phyloP scores from a whole-genome alignment of 2,888 invertebrate species.

The Arge pagana region DNA sequence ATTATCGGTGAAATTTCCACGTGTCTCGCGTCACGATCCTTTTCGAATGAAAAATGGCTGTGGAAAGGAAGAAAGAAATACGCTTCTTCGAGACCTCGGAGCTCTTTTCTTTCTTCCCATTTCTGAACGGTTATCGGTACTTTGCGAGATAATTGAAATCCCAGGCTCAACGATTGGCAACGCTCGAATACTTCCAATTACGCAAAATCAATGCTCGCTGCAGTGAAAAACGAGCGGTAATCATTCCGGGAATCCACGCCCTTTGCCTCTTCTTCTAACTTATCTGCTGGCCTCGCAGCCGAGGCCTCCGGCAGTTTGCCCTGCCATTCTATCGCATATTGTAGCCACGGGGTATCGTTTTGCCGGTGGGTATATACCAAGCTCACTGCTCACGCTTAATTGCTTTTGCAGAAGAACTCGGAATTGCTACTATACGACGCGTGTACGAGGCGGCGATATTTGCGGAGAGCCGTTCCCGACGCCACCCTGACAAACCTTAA shows the following conservation, averaged over 20 bases:
- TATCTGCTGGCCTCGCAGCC: neutral
- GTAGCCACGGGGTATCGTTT: slow-evolving; percentile 16
- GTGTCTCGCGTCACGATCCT: too few species aligned
- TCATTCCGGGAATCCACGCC: slow-evolving; percentile 19
- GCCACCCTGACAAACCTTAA: too few species aligned
- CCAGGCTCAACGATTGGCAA: slow-evolving; percentile 4
- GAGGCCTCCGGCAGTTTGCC: neutral
- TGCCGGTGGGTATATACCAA: slow-evolving; percentile 20
- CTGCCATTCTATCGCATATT: neutral
- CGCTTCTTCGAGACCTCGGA: too few species aligned
- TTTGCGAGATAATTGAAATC: slow-evolving; percentile 15
- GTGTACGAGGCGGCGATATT: too few species aligned
- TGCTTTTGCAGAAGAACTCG: slow-evolving; percentile 21
- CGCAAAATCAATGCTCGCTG: slow-evolving; percentile 18
- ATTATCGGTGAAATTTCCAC: too few species aligned
- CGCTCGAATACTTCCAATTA: slow-evolving; percentile 17
- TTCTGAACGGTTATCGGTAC: too few species aligned
- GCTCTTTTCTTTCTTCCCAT: too few species aligned
- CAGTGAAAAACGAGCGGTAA: slow-evolving; percentile 20
- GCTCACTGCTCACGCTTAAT: slow-evolving; percentile 20
- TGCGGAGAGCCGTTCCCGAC: too few species aligned
- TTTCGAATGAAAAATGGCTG: too few species aligned
- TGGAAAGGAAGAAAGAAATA: too few species aligned
- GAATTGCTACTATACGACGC: slow-evolving; percentile 6
- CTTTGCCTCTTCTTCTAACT: neutral